Percentiles rank a stretch among this genome's conserved stretches.
phyloP scores from a whole-genome alignment of 2,113 vertebrate genomes.

The Ornithorhynchus anatinus region DNA sequence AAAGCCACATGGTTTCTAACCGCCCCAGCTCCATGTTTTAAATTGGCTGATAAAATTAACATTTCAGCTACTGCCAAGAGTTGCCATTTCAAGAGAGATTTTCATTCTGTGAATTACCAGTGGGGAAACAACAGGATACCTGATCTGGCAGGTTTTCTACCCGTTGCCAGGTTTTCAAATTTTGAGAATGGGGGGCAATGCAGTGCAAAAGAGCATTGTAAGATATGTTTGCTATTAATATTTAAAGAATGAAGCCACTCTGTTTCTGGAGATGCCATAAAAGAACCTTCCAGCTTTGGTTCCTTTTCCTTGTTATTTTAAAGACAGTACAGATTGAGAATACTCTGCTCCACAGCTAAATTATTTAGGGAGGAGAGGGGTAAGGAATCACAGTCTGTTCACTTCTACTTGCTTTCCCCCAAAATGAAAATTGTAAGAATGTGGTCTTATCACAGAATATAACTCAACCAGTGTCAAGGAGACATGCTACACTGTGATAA shows the following conservation, averaged over 20 bases:
- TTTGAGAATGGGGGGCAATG: not conserved
- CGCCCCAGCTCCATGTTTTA: not conserved
- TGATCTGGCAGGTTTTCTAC: not conserved
- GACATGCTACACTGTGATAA: not conserved
- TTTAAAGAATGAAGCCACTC: slow-evolving; percentile 5
- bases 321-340: slow-evolving; percentile 6
- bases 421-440: not conserved
- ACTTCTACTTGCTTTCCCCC: not conserved
- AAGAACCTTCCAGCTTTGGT: slow-evolving; percentile 10
- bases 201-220: not conserved
- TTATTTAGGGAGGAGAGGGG: slow-evolving; percentile 40
- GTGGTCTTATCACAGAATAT: not conserved
- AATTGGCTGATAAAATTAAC: slow-evolving; percentile 22
- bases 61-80: slow-evolving; percentile 50
- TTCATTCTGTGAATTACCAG: not conserved
- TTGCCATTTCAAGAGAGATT: slow-evolving; percentile 45
- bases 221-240: not conserved
- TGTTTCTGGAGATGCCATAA: not conserved
- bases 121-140: slow-evolving; percentile 23
- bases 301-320: slow-evolving; percentile 29
- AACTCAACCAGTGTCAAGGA: not conserved
- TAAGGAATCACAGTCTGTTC: not conserved
- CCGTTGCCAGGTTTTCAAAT: not conserved
- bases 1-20: not conserved
- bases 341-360: slow-evolving; percentile 30